Conservation (phyloP, 2,113 vertebrate species). For the Epinephelus lanceolatus region DNA sequence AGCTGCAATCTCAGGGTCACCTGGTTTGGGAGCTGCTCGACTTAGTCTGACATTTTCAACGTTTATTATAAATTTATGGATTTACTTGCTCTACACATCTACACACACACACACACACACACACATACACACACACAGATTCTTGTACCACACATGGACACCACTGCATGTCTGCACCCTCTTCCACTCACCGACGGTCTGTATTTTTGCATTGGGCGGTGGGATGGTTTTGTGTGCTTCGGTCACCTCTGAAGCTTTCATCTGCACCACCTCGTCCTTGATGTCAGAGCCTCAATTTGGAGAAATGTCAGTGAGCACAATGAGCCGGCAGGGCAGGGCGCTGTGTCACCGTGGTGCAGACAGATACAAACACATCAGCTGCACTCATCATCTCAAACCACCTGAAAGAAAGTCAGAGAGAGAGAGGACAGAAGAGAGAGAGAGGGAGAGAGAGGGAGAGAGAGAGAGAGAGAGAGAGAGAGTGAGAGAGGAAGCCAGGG, state of each 20-base stretch:
- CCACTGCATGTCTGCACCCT: background rate
- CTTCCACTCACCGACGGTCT: background rate
- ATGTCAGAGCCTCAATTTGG: constrained; percentile 75
- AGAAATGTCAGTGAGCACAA: constrained; percentile 78
- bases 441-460: background rate
- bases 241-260: constrained; percentile 64
- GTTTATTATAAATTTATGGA: constrained; percentile 55
- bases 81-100: background rate
- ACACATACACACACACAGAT: constrained; percentile 16
- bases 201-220: background rate
- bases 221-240: constrained; percentile 30
- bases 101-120: background rate
- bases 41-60: constrained; percentile 68
- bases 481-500: constrained; percentile 39
- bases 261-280: constrained; percentile 51
- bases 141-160: background rate
- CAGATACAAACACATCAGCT: constrained; percentile 54
- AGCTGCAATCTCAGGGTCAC: constrained; percentile 43
- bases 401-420: constrained; percentile 57
- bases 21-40: constrained; percentile 15
- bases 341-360: constrained; percentile 52
- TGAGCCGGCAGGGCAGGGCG: constrained; percentile 52
- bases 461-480: constrained; percentile 8
- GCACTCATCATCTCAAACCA: constrained; percentile 63
- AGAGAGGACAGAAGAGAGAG: constrained; percentile 1